A percentile compares a stretch with the other conserved stretches of the same genome.
phyloP scores from a whole-genome alignment of 2,888 invertebrate species.

The Sinohyriopsis cumingii region DNA sequence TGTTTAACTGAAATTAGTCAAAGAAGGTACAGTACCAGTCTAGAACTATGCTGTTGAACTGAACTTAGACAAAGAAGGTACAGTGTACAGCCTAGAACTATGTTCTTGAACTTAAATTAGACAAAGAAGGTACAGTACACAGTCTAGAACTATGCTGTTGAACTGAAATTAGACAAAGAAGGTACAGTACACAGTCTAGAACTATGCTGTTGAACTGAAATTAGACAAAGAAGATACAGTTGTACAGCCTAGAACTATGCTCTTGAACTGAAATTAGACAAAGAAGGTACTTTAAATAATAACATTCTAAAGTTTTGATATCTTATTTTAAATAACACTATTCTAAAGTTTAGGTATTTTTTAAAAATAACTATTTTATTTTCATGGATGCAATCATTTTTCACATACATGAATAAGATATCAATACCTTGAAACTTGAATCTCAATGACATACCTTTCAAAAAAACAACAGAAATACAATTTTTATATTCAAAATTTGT shows the following conservation, averaged over 20 bases:
- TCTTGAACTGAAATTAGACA: constrained; percentile 60
- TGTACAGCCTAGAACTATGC: constrained; percentile 60
- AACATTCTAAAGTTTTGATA: no score
- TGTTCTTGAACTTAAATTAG: constrained; percentile 61
- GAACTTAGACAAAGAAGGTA: constrained; percentile 49
- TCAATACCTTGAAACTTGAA: no score
- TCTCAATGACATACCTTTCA: no score
- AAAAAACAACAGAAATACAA: no score
- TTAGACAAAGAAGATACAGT: constrained; percentile 43
- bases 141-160: constrained; percentile 62
- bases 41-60: constrained; percentile 66
- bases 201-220: constrained; percentile 65
- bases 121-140: constrained; percentile 51
- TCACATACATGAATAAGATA: no score
- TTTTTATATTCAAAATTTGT: no score
- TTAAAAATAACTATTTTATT: no score
- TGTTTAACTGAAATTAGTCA: constrained; percentile 60
- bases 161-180: constrained; percentile 63
- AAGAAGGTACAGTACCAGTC: constrained; percentile 60
- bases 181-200: constrained; percentile 61
- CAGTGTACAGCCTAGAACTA: constrained; percentile 62
- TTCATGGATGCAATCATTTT: no score
- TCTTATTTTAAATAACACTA: no score
- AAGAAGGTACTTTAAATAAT: constrained; percentile 61
- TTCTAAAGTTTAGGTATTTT: no score